Percentiles rank a stretch among this genome's conserved stretches.
Conservation (phyloP, 2,888 invertebrate genomes). For the Chrysotoxum bicinctum region DNA sequence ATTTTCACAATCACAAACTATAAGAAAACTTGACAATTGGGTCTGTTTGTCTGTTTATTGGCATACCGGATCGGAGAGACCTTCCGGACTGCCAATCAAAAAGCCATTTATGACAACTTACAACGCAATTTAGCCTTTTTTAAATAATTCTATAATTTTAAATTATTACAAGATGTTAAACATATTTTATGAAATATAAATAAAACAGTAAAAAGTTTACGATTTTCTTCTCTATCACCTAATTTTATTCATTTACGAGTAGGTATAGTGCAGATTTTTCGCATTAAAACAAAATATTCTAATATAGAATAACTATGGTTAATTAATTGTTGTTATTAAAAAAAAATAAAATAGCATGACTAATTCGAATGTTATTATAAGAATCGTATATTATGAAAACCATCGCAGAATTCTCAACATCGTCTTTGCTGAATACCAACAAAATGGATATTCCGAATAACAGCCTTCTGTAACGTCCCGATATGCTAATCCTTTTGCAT, state of each 20-base stretch:
- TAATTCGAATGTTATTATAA: neutral
- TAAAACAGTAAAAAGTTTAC: neutral
- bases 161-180: too few species aligned
- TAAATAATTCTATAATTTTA: too few species aligned
- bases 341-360: neutral
- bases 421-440: slow-evolving; percentile 80
- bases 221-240: neutral
- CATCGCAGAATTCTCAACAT: slow-evolving; percentile 80
- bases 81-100: too few species aligned
- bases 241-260: neutral
- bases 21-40: too few species aligned
- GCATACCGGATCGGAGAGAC: too few species aligned
- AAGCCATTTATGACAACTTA: too few species aligned
- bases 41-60: too few species aligned
- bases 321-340: neutral
- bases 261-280: neutral
- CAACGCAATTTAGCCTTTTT: too few species aligned
- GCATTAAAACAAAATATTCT: neutral
- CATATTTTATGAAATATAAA: too few species aligned
- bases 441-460: slow-evolving; percentile 79
- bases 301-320: slow-evolving; percentile 6
- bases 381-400: slow-evolving; percentile 75
- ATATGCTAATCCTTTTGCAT: slow-evolving; percentile 78
- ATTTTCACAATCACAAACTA: too few species aligned
- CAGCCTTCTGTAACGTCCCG: slow-evolving; percentile 77